phyloP scores from a whole-genome alignment of 2,797 vertebrate genomes.

The Odontamblyopus lacepedii region DNA sequence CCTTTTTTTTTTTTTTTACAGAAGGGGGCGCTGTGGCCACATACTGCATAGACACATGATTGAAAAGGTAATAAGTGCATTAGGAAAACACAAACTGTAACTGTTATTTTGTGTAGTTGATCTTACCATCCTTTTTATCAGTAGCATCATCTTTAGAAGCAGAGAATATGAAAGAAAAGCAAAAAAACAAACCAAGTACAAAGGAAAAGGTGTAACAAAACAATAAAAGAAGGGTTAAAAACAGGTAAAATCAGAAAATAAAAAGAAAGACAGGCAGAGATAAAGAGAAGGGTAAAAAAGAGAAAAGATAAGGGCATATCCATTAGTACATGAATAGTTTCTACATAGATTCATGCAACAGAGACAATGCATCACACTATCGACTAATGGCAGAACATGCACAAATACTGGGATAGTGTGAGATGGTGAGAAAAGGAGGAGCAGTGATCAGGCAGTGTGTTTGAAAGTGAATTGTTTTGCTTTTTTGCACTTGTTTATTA shows the following conservation, averaged over 20 bases:
- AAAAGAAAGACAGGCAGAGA: conserved; percentile 14
- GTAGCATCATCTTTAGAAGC: conserved; percentile 96
- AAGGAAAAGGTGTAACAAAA: conserved; percentile 17
- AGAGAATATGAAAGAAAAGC: conserved; percentile 51
- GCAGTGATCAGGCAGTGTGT: conserved; percentile 18
- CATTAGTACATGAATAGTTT: conserved; percentile 61
- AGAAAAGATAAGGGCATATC: conserved; percentile 61
- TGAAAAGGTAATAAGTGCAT: conserved; percentile 30
- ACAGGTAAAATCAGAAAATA: conserved; percentile 20
- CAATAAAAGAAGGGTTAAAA: conserved; percentile 8
- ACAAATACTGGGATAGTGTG: conserved; percentile 43
- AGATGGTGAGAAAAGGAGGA: conserved; percentile 46
- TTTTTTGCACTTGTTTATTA: background rate
- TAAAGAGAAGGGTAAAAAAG: conserved; percentile 27
- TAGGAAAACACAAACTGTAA: conserved; percentile 35
- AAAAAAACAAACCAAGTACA: conserved; percentile 22
- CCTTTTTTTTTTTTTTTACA: conserved; percentile 32
- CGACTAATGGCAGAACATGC: conserved; percentile 48
- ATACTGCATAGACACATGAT: conserved; percentile 12
- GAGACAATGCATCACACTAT: conserved; percentile 22
- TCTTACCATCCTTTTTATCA: conserved; percentile 99
- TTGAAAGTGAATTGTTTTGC: background rate
- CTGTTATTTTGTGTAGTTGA: conserved; percentile 38
- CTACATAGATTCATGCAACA: conserved; percentile 48
- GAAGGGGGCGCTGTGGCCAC: conserved; percentile 61